phyloP scores from a whole-genome alignment of 2,113 vertebrate genomes.

The Calidris pygmaea region DNA sequence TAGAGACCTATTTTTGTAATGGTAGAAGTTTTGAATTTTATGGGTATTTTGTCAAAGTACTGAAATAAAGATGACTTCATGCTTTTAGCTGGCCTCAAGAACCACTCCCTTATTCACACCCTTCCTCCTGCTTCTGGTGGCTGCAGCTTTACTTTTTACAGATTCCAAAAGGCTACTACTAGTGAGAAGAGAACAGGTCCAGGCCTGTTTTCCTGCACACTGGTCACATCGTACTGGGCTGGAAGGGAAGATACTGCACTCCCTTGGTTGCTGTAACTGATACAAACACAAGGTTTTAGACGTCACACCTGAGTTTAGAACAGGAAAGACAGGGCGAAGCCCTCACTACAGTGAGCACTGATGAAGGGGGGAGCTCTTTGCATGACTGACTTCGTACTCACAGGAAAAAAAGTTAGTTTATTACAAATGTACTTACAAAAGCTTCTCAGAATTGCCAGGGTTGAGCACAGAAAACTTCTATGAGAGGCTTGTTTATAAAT shows the following conservation, averaged over 20 bases:
- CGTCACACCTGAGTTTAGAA: not conserved
- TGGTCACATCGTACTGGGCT: not conserved
- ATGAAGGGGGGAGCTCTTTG: not conserved
- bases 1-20: slow-evolving; percentile 99
- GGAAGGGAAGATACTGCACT: not conserved
- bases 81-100: slow-evolving; percentile 76
- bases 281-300: not conserved
- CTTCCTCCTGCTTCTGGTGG: not conserved
- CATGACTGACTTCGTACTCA: rapidly evolving
- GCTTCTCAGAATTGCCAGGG: not conserved
- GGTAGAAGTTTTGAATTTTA: slow-evolving; percentile 96
- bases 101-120: not conserved
- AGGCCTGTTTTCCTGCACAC: not conserved
- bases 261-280: not conserved
- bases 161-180: rapidly evolving
- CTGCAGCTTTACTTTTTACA: not conserved
- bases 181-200: not conserved
- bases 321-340: rapidly evolving
- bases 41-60: slow-evolving; percentile 98
- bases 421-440: not conserved
- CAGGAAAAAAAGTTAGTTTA: not conserved
- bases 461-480: not conserved
- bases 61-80: slow-evolving; percentile 93
- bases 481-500: not conserved
- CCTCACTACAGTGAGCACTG: not conserved